These are phyloP conservation scores for Aphelenchoides besseyi DNA, from an alignment of 1,140 invertebrate genomes.

Conservation along the genomic window DNA sequence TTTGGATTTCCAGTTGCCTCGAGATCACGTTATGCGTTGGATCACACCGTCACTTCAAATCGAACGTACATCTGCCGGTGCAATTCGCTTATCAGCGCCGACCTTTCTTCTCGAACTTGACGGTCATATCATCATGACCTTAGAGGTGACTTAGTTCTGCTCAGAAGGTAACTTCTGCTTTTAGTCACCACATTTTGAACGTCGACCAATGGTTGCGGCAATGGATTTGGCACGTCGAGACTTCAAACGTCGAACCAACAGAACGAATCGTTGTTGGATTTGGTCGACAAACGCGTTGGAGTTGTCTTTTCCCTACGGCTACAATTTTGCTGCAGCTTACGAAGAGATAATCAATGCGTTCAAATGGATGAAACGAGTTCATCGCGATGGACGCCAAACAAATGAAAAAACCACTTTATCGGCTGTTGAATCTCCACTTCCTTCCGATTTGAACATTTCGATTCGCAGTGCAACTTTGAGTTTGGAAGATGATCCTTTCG, in stretches of 20 bases:
- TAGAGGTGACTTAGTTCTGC: conserved; percentile 29
- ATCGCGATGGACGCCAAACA: conserved; percentile 65
- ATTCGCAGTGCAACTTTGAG: conserved; percentile 76
- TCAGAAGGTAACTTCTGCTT: not conserved
- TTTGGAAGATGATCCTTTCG: conserved; percentile 94
- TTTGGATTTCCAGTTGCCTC: conserved; percentile 41
- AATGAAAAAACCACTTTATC: conserved; percentile 70
- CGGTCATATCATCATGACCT: conserved; percentile 44
- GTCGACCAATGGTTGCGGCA: conserved; percentile 21
- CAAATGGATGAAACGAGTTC: conserved; percentile 85
- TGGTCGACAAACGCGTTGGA: conserved; percentile 73
- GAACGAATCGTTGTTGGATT: conserved; percentile 62
- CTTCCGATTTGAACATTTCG: conserved; percentile 75
- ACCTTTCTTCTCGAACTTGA: conserved; percentile 51
- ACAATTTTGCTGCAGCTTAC: conserved; percentile 86
- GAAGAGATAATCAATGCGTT: conserved; percentile 80
- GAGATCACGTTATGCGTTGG: conserved; percentile 51
- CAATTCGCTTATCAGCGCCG: conserved; percentile 32
- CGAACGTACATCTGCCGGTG: conserved; percentile 13
- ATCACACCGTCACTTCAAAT: conserved; percentile 49
- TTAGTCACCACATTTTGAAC: conserved; percentile 35
- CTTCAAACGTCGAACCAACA: conserved; percentile 35
- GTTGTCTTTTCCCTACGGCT: conserved; percentile 83
- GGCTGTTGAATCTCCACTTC: conserved; percentile 71
- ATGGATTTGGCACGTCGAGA: conserved; percentile 49